phyloP scores from a whole-genome alignment of 1,140 invertebrate species.

The Pogonus chalceus region DNA sequence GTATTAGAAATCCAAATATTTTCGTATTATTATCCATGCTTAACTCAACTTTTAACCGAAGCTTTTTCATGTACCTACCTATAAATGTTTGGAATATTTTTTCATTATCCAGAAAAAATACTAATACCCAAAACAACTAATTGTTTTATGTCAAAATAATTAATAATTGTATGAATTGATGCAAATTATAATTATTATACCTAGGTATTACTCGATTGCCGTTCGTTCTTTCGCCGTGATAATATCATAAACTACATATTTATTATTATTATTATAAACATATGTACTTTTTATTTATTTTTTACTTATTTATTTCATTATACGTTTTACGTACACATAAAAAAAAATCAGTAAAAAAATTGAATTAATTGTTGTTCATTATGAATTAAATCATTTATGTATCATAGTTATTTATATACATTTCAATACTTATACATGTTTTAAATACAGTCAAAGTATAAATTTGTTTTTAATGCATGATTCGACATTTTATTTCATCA shows the following conservation, averaged over 20 bases:
- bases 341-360: not conserved
- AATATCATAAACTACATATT: not conserved
- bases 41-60: conserved; percentile 1
- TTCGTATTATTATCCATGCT: conserved; percentile 4
- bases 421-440: not conserved
- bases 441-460: not conserved
- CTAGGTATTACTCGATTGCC: too few relatives aligned
- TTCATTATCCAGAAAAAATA: not conserved
- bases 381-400: not conserved
- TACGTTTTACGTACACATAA: not conserved
- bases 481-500: too few relatives aligned
- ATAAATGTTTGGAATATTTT: conserved; percentile 3
- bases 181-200: conserved; percentile 2
- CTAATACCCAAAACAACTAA: too few relatives aligned
- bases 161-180: not conserved
- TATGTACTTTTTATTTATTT: not conserved
- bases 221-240: too few relatives aligned
- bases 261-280: not conserved
- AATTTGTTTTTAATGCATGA: not conserved
- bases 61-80: conserved; percentile 7
- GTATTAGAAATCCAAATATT: conserved; percentile 2
- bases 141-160: conserved; percentile 1
- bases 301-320: not conserved
- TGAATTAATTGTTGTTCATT: not conserved
- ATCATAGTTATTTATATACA: not conserved